phyloP scores from a whole-genome alignment of 2,113 vertebrate species.

The Notarius lentiginosus region DNA sequence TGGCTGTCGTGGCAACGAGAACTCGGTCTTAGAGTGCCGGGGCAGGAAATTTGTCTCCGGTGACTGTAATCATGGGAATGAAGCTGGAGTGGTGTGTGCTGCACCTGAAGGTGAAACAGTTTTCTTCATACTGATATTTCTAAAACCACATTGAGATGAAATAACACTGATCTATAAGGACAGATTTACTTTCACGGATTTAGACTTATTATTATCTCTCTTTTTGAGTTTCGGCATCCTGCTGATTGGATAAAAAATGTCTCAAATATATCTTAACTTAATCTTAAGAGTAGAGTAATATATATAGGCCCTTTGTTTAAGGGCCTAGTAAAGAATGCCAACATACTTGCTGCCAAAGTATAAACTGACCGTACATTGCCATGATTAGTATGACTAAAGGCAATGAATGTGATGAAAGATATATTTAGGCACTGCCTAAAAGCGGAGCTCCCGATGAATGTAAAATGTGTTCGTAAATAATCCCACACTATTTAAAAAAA shows the following conservation, averaged over 20 bases:
- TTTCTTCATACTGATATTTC: not conserved
- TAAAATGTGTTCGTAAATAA: no score
- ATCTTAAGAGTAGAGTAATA: not conserved
- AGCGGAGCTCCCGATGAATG: no score
- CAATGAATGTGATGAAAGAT: no score
- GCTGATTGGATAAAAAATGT: not conserved
- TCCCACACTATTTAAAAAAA: no score
- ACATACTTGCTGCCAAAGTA: no score
- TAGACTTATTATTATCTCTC: not conserved
- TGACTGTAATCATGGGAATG: conserved; percentile 75
- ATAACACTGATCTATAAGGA: not conserved
- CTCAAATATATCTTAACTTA: conserved; percentile 5
- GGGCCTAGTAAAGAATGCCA: no score
- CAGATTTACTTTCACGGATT: not conserved
- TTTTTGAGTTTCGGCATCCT: not conserved
- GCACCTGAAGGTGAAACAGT: conserved; percentile 76
- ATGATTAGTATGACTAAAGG: no score
- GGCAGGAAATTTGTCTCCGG: conserved; percentile 67
- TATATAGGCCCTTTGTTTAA: no score
- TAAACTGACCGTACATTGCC: no score
- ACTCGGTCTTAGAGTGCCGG: conserved; percentile 74
- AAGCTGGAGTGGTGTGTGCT: conserved; percentile 73
- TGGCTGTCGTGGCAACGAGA: conserved; percentile 82
- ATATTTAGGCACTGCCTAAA: no score
- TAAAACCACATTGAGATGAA: not conserved